phyloP scores from a whole-genome alignment of 37 sponge, comb jelly and placozoan genomes.

The Haliclona indistincta region DNA sequence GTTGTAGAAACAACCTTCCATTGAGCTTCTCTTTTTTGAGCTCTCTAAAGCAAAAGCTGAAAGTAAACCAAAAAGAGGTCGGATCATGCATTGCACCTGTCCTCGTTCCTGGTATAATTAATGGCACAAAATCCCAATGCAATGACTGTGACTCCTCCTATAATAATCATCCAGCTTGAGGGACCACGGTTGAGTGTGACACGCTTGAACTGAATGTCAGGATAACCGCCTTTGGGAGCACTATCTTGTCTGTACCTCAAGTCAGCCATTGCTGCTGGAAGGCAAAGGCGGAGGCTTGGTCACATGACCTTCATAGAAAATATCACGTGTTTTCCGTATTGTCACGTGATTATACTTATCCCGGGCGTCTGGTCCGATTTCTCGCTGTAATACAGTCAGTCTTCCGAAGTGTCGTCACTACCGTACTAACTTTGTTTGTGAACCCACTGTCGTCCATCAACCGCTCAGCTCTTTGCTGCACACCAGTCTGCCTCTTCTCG shows the following conservation, averaged over 20 bases:
- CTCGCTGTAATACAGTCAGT: not conserved
- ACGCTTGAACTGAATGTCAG: conserved; percentile 51
- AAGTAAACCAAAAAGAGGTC: not conserved
- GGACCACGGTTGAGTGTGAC: conserved; percentile 63
- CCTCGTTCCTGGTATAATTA: conserved; percentile 30
- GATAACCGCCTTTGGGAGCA: conserved; percentile 90
- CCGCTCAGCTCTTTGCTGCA: no score
- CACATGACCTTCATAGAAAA: not conserved
- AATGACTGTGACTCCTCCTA: conserved; percentile 70
- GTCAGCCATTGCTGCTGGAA: conserved; percentile 37
- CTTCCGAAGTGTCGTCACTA: not conserved
- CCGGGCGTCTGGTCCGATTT: not conserved
- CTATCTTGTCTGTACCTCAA: conserved; percentile 70
- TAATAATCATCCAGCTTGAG: conserved; percentile 64
- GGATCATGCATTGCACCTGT: conserved; percentile 46
- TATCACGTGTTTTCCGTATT: not conserved
- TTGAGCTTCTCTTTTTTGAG: conserved; percentile 57
- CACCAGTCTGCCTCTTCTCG: no score
- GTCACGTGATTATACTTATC: conserved; percentile 1
- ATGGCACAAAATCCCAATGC: conserved; percentile 62
- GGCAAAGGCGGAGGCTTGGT: conserved; percentile 5
- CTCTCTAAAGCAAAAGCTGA: conserved; percentile 20
- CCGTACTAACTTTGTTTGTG: not conserved
- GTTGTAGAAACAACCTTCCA: conserved; percentile 76
- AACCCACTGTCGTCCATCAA: no score